Conservation (phyloP, 35 echinoderm and acorn worm genomes). For the Stichopus chloronotus region DNA sequence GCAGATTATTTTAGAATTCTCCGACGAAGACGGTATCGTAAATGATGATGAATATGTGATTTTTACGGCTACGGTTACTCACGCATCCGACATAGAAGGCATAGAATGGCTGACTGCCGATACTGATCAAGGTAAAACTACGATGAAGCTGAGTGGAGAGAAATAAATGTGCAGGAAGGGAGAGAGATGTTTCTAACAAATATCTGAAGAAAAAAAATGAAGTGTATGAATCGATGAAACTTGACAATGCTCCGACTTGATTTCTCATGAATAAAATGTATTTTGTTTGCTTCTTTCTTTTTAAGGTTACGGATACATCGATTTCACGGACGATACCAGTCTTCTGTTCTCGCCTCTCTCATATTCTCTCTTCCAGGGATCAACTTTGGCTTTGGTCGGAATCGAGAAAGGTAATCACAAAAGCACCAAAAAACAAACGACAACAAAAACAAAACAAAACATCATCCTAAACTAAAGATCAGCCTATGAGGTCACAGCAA, state of each 20-base stretch:
- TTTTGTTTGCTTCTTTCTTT: background rate
- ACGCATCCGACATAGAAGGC: constrained; percentile 45
- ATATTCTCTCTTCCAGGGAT: background rate
- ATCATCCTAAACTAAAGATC: too few relatives aligned
- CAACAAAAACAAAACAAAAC: background rate
- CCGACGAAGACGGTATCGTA: constrained; percentile 56
- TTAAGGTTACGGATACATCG: constrained; percentile 82
- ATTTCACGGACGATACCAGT: constrained; percentile 61
- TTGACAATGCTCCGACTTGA: too few relatives aligned
- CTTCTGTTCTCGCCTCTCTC: constrained; percentile 48
- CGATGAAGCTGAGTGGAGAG: background rate
- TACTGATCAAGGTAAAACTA: constrained; percentile 65
- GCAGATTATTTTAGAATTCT: constrained; percentile 32
- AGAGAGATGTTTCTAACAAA: background rate
- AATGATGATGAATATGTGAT: constrained; percentile 62
- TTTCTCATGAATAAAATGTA: background rate
- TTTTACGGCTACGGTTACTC: constrained; percentile 62
- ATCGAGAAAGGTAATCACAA: constrained; percentile 69
- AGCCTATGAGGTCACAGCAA: too few relatives aligned
- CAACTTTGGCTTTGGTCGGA: constrained; percentile 55
- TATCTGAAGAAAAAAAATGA: background rate
- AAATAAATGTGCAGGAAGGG: background rate
- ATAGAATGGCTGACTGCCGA: constrained; percentile 67
- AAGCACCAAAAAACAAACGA: background rate
- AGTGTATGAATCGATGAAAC: too few relatives aligned